phyloP scores from a whole-genome alignment of 2,888 invertebrate species.

The Scotopteryx bipunctaria region DNA sequence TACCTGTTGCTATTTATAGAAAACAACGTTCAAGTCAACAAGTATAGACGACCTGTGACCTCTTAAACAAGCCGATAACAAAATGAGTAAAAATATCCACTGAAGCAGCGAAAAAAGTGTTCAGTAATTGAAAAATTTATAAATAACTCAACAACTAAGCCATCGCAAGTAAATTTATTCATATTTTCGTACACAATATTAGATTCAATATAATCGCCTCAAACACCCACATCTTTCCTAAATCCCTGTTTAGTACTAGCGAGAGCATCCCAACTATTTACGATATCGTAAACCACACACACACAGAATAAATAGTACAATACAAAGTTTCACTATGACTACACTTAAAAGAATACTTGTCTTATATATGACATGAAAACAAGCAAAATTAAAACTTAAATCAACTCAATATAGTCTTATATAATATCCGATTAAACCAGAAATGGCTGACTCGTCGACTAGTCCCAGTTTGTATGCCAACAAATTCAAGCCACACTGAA shows the following conservation, averaged over 20 bases:
- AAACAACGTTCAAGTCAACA: too few species aligned
- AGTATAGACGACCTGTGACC: too few species aligned
- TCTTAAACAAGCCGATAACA: too few species aligned
- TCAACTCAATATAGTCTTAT: neutral
- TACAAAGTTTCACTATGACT: neutral
- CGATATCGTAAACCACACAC: slow-evolving; percentile 29
- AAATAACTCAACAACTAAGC: too few species aligned
- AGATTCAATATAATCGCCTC: neutral
- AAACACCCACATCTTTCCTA: neutral
- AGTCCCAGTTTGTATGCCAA: neutral
- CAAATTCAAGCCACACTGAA: neutral
- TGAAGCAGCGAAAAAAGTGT: too few species aligned
- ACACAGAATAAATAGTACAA: neutral
- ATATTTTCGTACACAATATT: too few species aligned
- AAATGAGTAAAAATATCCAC: too few species aligned
- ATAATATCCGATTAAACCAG: too few species aligned
- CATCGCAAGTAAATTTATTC: too few species aligned
- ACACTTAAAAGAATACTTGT: neutral
- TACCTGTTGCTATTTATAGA: too few species aligned
- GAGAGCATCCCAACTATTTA: slow-evolving; percentile 26
- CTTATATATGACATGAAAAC: neutral
- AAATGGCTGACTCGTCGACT: neutral
- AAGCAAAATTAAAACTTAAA: neutral
- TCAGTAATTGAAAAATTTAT: too few species aligned
- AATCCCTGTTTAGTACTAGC: slow-evolving; percentile 6